These are phyloP conservation scores for Thymelicus acteon DNA, from an alignment of 2,888 invertebrate genomes.

Conservation along the genomic window DNA sequence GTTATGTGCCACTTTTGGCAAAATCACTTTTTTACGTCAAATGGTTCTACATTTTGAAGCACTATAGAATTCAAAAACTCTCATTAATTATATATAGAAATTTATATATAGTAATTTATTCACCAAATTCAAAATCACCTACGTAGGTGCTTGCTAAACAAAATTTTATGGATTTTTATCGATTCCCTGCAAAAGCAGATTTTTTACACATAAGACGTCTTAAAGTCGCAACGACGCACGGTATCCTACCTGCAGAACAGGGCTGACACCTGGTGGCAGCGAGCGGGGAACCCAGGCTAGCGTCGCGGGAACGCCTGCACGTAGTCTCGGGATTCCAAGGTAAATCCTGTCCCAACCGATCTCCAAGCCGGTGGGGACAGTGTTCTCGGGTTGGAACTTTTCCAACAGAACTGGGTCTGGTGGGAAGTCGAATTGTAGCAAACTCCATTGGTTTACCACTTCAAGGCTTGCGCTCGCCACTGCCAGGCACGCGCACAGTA, in stretches of 20 bases:
- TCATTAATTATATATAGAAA: too few relatives aligned
- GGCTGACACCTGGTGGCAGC: constrained; percentile 87
- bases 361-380: constrained; percentile 91
- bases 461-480: constrained; percentile 80
- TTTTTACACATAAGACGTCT: too few relatives aligned
- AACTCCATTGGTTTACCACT: constrained; percentile 88
- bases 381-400: constrained; percentile 89
- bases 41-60: too few relatives aligned
- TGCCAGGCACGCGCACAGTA: constrained; percentile 64
- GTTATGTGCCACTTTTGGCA: too few relatives aligned
- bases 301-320: constrained; percentile 91
- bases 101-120: too few relatives aligned
- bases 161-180: too few relatives aligned
- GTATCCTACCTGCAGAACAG: constrained; percentile 86
- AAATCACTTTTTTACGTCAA: too few relatives aligned
- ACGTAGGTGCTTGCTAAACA: too few relatives aligned
- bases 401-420: constrained; percentile 84
- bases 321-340: constrained; percentile 89
- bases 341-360: constrained; percentile 89
- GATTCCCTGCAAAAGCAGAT: too few relatives aligned
- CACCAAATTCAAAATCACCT: too few relatives aligned
- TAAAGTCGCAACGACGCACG: too few relatives aligned
- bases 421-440: constrained; percentile 88
- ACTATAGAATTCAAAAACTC: too few relatives aligned
- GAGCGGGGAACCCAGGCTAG: constrained; percentile 88